These are phyloP conservation scores for Agrilus biguttatus DNA, from an alignment of 2,888 invertebrate species.

Conservation along the genomic window DNA sequence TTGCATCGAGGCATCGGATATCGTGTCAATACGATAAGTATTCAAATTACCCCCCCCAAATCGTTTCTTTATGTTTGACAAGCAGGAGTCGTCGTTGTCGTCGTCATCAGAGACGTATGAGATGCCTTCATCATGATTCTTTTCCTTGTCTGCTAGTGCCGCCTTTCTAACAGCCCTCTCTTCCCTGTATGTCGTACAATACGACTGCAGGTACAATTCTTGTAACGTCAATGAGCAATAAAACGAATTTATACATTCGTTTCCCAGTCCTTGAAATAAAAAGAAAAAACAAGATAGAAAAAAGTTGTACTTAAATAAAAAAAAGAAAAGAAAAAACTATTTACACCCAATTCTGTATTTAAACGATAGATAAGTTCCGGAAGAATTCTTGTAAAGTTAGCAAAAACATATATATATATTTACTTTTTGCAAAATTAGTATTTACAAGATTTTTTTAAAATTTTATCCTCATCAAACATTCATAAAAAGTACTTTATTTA, in stretches of 20 bases:
- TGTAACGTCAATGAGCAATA: conserved; percentile 15
- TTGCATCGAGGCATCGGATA: conserved; percentile 10
- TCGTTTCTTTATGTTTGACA: conserved; percentile 3
- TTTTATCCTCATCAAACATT: too few relatives aligned
- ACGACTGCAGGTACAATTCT: conserved; percentile 24
- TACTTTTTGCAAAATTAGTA: too few relatives aligned
- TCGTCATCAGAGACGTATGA: conserved; percentile 11
- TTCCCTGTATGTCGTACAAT: conserved; percentile 9
- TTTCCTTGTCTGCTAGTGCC: conserved; percentile 7
- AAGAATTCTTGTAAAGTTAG: too few relatives aligned
- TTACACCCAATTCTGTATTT: too few relatives aligned
- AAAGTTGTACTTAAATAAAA: too few relatives aligned
- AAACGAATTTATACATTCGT: conserved; percentile 19
- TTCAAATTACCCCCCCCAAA: conserved; percentile 3
- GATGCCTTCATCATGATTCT: background rate
- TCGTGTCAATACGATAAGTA: conserved; percentile 1
- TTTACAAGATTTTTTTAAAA: too few relatives aligned
- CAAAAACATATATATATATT: too few relatives aligned
- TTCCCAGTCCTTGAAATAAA: conserved; percentile 18
- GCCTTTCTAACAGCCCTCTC: conserved; percentile 9
- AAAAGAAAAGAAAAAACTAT: too few relatives aligned
- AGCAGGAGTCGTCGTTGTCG: conserved; percentile 7
- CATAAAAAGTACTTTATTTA: too few relatives aligned
- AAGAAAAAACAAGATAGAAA: background rate
- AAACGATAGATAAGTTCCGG: too few relatives aligned